Base-by-base conservation (phyloP, 2,888 invertebrate species). In the Junonia oenone region DNA sequence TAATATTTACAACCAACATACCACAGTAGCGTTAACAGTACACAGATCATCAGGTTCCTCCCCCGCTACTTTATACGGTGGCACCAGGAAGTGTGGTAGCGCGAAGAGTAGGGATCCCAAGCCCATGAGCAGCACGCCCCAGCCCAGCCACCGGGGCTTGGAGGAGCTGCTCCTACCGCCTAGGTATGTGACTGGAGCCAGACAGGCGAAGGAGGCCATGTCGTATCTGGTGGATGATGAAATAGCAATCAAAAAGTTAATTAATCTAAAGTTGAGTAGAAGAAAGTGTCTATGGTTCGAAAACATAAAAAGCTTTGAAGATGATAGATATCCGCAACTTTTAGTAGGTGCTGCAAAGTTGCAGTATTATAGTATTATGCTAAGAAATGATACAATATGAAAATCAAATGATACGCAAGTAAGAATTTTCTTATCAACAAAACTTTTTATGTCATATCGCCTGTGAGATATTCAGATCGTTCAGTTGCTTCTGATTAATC, bases 101-200 rank as follows among this genome's bases (percentile, higher is more conserved):
- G 96, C 92, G 78, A 97, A 97, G 47, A 96, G 91, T 56, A 97
- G 82, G 1, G 96, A 94, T 0, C 95, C 95, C 0, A 92, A 69
- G 0, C 94, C 95, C 92, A 97, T 93, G 51, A 96, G 82, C 49
- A 95, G 86, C 56, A 95, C 92, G 0, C 97, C 96, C 75, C 93
- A 91, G 14, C 95, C 96, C 45, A 97, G 91, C 92, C 92, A 93
- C 66, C 92, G 91, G 0, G 94, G 94, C 80, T 95, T 94, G 43
- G 93, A 93, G 5, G 94, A 91, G 9, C 91, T 91, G n/a, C 84
- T 73, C 6, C 94, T 85, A 0, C 94, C 96, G 0, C 97, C 97
- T 50, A 96, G 92, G 80, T 96, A 97, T 2, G 95, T 95, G 19
- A 97, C 95, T 0, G 97, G 97, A 0, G 96, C 94, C 54, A 97